Base-by-base conservation (phyloP, 1,140 invertebrate species). In the Papilio polyxenes region DNA sequence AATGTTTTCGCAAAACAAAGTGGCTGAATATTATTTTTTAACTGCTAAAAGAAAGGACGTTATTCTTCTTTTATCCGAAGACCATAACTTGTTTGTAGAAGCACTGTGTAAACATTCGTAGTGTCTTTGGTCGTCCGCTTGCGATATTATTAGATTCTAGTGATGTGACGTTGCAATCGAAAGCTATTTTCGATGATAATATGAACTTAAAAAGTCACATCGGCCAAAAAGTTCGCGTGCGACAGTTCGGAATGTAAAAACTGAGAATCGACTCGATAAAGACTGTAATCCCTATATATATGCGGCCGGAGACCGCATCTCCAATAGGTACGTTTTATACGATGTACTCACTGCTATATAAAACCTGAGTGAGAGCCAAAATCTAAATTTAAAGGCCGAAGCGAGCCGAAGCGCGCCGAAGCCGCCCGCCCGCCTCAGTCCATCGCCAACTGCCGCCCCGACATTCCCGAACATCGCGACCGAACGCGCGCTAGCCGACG, bases 291-390 rank as follows among this genome's bases (percentile, higher is more conserved):
- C 89, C 92, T 93, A 93, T 93, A 94, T 92, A 90, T 92, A 94
- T 88, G 89, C 88, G 85, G 84, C 78, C 85, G 85, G 85, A 87
- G 87, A 90, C 89, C 90, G 87, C 90, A 93, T 93, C 92, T 92
- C 91, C 89, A 87, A 92, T 91, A 92, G 89, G 91, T 83, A 92
- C 89, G 91, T 83, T 93, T 93, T 93, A 94, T 93, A 93, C 89
- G 91, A 94, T 94, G 92, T 93, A 93, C 92, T 94, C 93, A 94
- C 91, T 91, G 87, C 93, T 94, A 94, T 94, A 94, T 94, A 93
- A 94, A 94, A 93, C 93, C 91, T 91, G 92, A 92, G 92, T 90
- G 91, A 92, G 91, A 88, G 93, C 93, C 93, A 94, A 94, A 91
- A 89, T 94, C 93, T 94, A 94, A 93, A 93, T 88, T 89, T 94